Base-by-base conservation (phyloP, 2,113 vertebrate species). In the Peucedramus taeniatus region DNA sequence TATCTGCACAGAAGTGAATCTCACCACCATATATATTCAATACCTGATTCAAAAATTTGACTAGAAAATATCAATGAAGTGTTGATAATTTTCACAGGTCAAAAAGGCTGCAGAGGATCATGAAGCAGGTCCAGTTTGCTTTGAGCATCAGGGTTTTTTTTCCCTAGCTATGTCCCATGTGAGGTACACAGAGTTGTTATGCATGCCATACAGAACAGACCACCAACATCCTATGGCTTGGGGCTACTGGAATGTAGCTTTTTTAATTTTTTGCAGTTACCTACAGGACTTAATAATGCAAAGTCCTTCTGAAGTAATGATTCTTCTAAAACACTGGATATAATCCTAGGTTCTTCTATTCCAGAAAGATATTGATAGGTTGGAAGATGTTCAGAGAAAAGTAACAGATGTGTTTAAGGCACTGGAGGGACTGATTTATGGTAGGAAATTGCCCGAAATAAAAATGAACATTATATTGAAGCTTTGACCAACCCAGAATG, bases 291-390 rank as follows among this genome's bases (percentile, higher is more conserved):
- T 91, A 87, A 44, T 64, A 85, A 47, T 24, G 16, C 17, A 79
- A 93, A 95, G 95, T 94, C 45, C 63, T 97, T 65, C 61, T 95
- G 42, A 93, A 82, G 31, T 40, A 74, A 87, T 35, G 31, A 72
- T 93, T 85, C 40, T 77, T 74, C 40, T 84, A 79, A 90, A 84
- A 51, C 44, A 53, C 26, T 86, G 61, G 35, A 39, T 89, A 87
- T 50, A 82, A 51, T 66, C 42, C 56, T 82, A n/a, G 9, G 9
- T 86, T 77, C 37, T 77, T 74, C 68, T 94, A 2, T 87, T 89
- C n/a, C 66, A 92, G 56, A 89, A 94, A 66, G 44, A 60, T 80
- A 69, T 23, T 95, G 59, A 92, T 69, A 92, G 70, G 50, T 69
- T 93, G 76, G 53, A 94, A 91, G 72, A 79, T 45, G 71, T 85